phyloP scores from a whole-genome alignment of 2,113 vertebrate species.

The Nipponia nippon region DNA sequence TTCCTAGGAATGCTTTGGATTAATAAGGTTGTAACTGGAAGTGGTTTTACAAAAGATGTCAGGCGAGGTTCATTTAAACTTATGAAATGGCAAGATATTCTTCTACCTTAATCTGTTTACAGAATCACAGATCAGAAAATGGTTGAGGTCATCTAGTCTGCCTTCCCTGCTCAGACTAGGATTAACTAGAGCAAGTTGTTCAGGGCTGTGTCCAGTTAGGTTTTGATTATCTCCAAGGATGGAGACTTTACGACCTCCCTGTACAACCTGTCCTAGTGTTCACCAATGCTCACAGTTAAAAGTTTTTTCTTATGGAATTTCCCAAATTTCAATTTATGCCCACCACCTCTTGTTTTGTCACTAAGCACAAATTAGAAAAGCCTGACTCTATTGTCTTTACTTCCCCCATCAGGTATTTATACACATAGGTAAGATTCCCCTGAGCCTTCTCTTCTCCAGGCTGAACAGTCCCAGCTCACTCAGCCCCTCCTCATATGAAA shows the following conservation, averaged over 20 bases:
- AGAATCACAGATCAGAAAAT: background rate
- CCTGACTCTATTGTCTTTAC: background rate
- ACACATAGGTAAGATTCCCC: background rate
- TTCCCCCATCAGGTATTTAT: background rate
- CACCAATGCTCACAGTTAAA: background rate
- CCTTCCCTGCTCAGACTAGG: background rate
- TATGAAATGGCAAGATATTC: background rate
- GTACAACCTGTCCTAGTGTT: background rate
- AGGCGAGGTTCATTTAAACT: background rate
- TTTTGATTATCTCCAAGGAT: background rate
- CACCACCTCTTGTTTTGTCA: background rate
- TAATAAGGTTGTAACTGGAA: background rate
- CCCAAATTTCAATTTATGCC: background rate
- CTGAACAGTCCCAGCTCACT: background rate
- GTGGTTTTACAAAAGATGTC: background rate
- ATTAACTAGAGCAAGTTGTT: background rate
- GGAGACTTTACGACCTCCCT: background rate
- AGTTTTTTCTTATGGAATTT: background rate
- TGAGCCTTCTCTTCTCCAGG: background rate
- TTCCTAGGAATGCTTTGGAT: background rate
- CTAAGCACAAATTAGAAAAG: background rate
- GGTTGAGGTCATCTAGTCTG: background rate
- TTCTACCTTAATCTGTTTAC: background rate
- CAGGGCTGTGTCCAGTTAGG: accelerated
- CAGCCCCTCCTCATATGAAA: background rate